These are phyloP conservation scores for Arctocebus calabarensis DNA, from an alignment of 2,797 vertebrate genomes.

Conservation along the genomic window DNA sequence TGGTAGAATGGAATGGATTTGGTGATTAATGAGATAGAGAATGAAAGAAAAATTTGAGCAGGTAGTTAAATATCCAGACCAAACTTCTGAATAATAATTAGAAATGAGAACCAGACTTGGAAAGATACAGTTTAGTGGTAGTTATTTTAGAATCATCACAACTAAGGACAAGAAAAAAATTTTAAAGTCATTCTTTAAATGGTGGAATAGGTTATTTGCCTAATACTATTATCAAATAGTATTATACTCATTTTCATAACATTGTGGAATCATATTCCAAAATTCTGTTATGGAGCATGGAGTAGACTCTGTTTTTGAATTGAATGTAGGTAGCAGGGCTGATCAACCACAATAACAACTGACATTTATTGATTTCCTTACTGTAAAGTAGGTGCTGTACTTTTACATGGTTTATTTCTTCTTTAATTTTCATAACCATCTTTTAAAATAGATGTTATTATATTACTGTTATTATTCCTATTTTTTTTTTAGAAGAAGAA, in stretches of 20 bases:
- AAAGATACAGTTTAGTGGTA: neutral
- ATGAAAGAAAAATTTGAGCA: neutral
- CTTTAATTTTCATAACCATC: neutral
- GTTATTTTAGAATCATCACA: constrained; percentile 1
- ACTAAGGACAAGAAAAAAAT: neutral
- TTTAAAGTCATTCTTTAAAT: constrained; percentile 32
- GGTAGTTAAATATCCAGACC: neutral
- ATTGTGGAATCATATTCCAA: neutral
- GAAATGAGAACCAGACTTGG: constrained; percentile 19
- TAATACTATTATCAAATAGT: neutral
- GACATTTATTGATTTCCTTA: constrained; percentile 18
- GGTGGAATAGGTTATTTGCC: constrained; percentile 27
- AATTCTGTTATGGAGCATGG: neutral
- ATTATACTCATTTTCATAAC: neutral
- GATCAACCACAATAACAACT: neutral
- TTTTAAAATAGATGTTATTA: neutral
- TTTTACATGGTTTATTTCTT: constrained; percentile 30
- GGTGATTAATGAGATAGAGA: neutral
- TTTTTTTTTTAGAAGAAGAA: constrained; percentile 38
- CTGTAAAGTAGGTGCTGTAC: neutral
- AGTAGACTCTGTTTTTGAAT: neutral
- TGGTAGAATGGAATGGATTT: neutral
- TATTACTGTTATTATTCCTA: neutral
- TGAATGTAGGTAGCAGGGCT: neutral
- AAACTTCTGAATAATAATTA: neutral